Base-by-base conservation (phyloP, 2,888 invertebrate species). In the Torymus auratus region DNA sequence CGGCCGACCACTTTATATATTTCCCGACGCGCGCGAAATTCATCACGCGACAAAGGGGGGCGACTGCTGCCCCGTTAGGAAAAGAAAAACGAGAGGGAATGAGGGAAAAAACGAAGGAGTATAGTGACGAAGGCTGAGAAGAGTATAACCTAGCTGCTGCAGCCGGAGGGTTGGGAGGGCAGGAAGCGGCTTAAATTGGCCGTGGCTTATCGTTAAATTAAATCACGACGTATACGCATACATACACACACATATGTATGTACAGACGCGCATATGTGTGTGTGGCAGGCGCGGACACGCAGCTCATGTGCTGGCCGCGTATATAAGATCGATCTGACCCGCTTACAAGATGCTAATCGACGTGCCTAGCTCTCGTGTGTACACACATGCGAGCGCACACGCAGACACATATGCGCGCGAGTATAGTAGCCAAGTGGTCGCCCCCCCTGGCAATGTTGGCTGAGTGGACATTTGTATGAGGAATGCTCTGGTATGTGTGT, bases 191-290 rank as follows among this genome's bases (percentile, higher is more conserved):
- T 82, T 69, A 79, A 82, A 79, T 82, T 82, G 82, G 64, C 60
- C 65, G 68, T 58, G 69, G n/a, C 76, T 82, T 82, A 82, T 79
- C 79, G 75, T 68, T 82, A 82, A 79, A 82, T 79, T 79, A 79
- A 79, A 82, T 79, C 79, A 72, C 68, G 62, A 60, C 58, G 56
- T 53, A 55, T 28, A 64, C 67, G 41, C 41, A 50, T 62, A n/a
- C 72, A 23, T n/a, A 58, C 20, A 12, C 7, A 64, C 7, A 56
- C 69, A 65, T 5, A 28, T 12, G 4, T 4, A 2, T 12, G 10
- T 4, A 12, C 7, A 41, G 1, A 10, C 41, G 7, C 7, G 7
- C 7, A 41, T 41, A 41, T 41, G 7, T 41, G 7, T 41, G 41
- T 41, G 41, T 28, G 41, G 41, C 41, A 41, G 41, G 41, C 7